Conservation (phyloP, 2,888 invertebrate species). For the Drosophila melanosoma region DNA sequence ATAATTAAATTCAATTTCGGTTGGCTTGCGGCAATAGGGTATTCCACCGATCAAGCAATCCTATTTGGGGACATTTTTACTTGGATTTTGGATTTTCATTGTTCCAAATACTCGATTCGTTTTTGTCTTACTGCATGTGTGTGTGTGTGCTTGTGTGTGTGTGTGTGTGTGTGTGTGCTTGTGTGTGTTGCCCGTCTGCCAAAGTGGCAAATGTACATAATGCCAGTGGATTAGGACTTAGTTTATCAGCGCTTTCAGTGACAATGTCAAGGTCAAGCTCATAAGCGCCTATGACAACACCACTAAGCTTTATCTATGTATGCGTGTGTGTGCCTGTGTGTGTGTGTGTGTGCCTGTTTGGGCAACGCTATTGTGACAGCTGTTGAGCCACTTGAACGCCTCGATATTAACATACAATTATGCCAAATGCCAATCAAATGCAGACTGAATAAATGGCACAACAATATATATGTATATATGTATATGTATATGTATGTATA, state of each 20-base stretch:
- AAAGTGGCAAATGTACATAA: constrained; percentile 80
- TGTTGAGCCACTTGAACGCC: constrained; percentile 68
- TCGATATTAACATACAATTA: constrained; percentile 72
- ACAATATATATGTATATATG: neutral
- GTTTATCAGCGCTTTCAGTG: constrained; percentile 78
- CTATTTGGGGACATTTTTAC: neutral
- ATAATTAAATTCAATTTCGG: neutral
- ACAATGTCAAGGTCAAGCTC: constrained; percentile 80
- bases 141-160: constrained; percentile 10
- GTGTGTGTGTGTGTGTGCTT: constrained; percentile 37
- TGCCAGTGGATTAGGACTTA: constrained; percentile 77
- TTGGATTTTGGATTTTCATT: constrained; percentile 1
- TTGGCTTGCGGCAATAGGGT: neutral
- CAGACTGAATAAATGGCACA: constrained; percentile 47
- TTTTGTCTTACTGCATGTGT: constrained; percentile 33
- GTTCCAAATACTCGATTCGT: constrained; percentile 19
- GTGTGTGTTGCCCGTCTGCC: constrained; percentile 50
- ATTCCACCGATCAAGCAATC: neutral
- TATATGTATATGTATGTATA: neutral
- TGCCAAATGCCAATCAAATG: constrained; percentile 72
- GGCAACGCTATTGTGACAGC: constrained; percentile 49
- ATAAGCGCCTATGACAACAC: constrained; percentile 76
- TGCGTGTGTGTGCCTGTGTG: constrained; percentile 11
- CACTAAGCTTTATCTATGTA: constrained; percentile 34
- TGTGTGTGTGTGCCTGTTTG: constrained; percentile 9